A percentile compares a stretch with the other conserved stretches of the same genome.
These are phyloP conservation scores for Harpagoxenus sublaevis DNA, from an alignment of 2,888 invertebrate genomes.

Conservation along the genomic window DNA sequence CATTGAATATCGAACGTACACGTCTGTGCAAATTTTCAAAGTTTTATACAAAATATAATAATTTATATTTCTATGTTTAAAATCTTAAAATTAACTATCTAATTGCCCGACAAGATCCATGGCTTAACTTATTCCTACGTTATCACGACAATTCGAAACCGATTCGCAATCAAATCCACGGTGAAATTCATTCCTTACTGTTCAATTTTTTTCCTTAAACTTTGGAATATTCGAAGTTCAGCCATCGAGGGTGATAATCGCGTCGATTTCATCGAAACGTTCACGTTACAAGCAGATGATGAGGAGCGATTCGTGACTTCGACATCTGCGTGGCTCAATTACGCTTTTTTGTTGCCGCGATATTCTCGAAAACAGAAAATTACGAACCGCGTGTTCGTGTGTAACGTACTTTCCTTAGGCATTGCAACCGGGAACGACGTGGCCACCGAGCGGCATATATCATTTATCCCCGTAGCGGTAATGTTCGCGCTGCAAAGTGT, in stretches of 20 bases:
- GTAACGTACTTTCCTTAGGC: slow-evolving; percentile 48
- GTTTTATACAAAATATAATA: slow-evolving; percentile 1
- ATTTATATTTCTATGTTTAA: background rate
- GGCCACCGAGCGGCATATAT: slow-evolving; percentile 23
- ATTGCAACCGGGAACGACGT: slow-evolving; percentile 24
- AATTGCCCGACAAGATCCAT: background rate
- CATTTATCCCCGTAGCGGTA: slow-evolving; percentile 31
- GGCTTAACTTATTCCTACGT: background rate
- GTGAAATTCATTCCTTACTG: background rate
- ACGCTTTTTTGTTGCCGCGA: slow-evolving; percentile 59
- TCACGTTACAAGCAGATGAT: slow-evolving; percentile 37
- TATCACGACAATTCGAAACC: background rate
- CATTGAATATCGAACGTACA: background rate
- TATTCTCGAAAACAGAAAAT: slow-evolving; percentile 40
- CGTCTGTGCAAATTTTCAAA: background rate
- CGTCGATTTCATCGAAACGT: slow-evolving; percentile 49
- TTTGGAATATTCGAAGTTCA: background rate
- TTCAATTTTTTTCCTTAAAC: background rate
- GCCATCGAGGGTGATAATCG: slow-evolving; percentile 34
- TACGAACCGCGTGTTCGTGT: slow-evolving; percentile 52
- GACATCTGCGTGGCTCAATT: slow-evolving; percentile 69
- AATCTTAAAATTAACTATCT: background rate
- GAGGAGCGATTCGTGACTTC: slow-evolving; percentile 58
- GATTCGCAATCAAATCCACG: background rate
- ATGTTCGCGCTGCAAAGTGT: slow-evolving; percentile 22